Evolutionary conservation across 2,888 invertebrate species (phyloP).

Genomic region (Apotomis turbidana): DNA sequence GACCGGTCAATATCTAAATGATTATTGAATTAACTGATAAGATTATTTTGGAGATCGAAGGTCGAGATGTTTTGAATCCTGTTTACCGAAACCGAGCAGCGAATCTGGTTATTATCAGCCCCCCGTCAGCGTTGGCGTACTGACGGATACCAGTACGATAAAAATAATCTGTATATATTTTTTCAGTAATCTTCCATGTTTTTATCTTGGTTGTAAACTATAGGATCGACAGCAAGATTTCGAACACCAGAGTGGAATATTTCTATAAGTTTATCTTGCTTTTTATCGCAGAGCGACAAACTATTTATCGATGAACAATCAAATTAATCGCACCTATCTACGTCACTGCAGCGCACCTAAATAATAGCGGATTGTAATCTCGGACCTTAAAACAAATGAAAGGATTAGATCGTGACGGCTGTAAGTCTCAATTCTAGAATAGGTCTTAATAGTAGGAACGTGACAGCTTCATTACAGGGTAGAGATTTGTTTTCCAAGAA

Average conservation of each 20-base stretch:
- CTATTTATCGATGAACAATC: constrained; percentile 21
- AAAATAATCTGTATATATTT: constrained; percentile 34
- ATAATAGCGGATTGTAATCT: constrained; percentile 19
- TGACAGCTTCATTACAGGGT: constrained; percentile 63
- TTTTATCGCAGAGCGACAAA: constrained; percentile 7
- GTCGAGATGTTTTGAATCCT: constrained; percentile 34
- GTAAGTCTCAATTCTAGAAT: constrained; percentile 41
- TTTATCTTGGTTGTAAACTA: constrained; percentile 34
- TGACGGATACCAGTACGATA: constrained; percentile 26
- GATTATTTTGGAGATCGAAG: constrained; percentile 23
- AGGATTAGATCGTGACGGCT: constrained; percentile 47
- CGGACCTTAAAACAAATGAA: constrained; percentile 34
- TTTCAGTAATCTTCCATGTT: constrained; percentile 35
- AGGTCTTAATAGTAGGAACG: constrained; percentile 49
- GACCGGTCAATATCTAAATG: constrained; percentile 7
- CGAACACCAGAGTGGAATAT: constrained; percentile 23
- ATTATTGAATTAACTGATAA: constrained; percentile 18
- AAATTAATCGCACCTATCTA: constrained; percentile 15
- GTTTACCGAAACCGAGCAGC: constrained; percentile 41
- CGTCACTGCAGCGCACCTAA: not conserved
- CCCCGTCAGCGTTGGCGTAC: constrained; percentile 20
- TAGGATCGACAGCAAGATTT: constrained; percentile 27
- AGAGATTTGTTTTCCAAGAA: constrained; percentile 60
- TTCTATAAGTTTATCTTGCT: constrained; percentile 8
- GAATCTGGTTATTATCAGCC: constrained; percentile 44